Evolutionary conservation across 1,140 invertebrate species (phyloP).

Genomic region (Archivesica marissinica): DNA sequence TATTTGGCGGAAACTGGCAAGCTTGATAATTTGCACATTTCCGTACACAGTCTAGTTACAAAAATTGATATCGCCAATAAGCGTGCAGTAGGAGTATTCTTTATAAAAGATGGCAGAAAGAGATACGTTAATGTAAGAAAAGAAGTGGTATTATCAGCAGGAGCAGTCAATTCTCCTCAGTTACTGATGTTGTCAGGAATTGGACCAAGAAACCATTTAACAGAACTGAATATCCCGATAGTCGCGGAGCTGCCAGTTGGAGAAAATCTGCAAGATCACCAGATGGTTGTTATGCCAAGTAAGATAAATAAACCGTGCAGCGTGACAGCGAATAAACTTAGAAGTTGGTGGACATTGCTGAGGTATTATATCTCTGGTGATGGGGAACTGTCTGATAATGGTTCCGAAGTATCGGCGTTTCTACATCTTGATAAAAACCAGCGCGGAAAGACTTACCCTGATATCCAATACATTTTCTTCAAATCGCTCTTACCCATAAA

Average conservation of each 20-base stretch:
- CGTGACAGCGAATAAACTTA: background rate
- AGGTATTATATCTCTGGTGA: background rate
- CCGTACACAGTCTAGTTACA: background rate
- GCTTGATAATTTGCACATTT: constrained; percentile 1
- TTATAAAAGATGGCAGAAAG: constrained; percentile 23
- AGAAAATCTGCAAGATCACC: constrained; percentile 10
- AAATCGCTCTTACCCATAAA: background rate
- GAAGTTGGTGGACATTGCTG: background rate
- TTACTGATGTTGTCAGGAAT: constrained; percentile 95
- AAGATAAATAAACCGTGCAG: constrained; percentile 12
- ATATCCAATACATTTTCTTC: constrained; percentile 18
- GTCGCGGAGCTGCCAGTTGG: constrained; percentile 25
- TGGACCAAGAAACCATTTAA: constrained; percentile 86
- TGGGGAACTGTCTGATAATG: background rate
- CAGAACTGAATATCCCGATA: constrained; percentile 44
- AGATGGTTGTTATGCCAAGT: background rate
- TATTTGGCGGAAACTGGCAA: background rate
- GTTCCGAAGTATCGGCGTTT: constrained; percentile 31
- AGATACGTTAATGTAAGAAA: constrained; percentile 83
- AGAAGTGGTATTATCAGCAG: constrained; percentile 92
- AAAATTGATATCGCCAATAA: constrained; percentile 5
- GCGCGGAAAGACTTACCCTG: background rate
- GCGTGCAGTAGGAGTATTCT: constrained; percentile 8
- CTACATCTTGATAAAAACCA: background rate
- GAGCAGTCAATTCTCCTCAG: constrained; percentile 94